Percentiles rank a stretch among this genome's conserved stretches.
phyloP scores from a whole-genome alignment of 2,113 vertebrate genomes.

The Macrotis lagotis region DNA sequence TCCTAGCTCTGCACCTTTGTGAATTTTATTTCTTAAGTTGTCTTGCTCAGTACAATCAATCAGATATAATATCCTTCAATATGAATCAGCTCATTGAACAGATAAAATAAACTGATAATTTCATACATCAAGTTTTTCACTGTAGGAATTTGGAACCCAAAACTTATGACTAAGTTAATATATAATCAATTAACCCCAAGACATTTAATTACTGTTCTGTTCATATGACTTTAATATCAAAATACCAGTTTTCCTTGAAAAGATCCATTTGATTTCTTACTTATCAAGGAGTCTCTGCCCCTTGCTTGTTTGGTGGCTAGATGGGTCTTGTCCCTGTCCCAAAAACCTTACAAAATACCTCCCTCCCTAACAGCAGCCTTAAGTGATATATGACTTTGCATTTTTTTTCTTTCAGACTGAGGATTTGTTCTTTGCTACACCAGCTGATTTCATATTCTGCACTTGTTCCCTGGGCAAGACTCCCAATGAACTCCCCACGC shows the following conservation, averaged over 20 bases:
- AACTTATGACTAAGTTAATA: background rate
- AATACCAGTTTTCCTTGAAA: background rate
- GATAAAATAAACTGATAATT: background rate
- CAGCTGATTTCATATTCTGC: background rate
- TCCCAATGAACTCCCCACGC: constrained; percentile 2
- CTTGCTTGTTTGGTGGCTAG: background rate
- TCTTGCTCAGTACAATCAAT: background rate
- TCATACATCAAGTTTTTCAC: background rate
- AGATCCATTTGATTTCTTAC: background rate
- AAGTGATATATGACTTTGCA: background rate
- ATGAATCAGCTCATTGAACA: background rate
- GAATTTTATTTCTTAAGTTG: background rate
- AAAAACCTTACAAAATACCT: background rate
- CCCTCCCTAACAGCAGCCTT: constrained; percentile 2
- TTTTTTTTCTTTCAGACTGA: constrained; percentile 13
- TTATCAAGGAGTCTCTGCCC: background rate
- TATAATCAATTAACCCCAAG: background rate
- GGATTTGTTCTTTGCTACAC: background rate
- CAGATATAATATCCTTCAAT: background rate
- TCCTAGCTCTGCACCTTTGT: background rate
- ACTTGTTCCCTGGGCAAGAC: constrained; percentile 27
- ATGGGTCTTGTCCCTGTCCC: background rate
- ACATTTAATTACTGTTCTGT: background rate
- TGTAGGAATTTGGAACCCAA: background rate
- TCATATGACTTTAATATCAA: background rate